Conservation (phyloP, 2,888 invertebrate species). For the Synanthedon tipuliformis region DNA sequence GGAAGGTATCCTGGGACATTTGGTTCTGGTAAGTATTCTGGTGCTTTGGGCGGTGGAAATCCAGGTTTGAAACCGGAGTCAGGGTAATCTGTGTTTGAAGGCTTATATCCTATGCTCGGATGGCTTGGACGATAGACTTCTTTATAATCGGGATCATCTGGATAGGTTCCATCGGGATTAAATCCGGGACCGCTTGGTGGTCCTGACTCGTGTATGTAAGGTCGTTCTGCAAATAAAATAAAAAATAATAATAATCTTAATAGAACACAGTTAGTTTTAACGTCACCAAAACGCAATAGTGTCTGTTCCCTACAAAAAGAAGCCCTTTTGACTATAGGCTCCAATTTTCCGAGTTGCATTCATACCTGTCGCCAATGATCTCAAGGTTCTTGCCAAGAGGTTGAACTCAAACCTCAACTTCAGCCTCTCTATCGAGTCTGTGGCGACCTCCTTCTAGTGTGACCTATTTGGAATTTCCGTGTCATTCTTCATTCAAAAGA, state of each 20-base stretch:
- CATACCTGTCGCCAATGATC: too few species aligned
- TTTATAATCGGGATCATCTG: background rate
- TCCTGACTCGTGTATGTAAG: constrained; percentile 27
- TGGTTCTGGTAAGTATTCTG: constrained; percentile 14
- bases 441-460: too few species aligned
- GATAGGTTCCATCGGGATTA: constrained; percentile 3
- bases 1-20: constrained; percentile 6
- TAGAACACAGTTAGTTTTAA: too few species aligned
- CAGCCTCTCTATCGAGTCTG: too few species aligned
- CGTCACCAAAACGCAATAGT: too few species aligned
- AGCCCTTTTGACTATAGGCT: too few species aligned
- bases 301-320: too few species aligned
- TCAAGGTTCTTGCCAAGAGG: too few species aligned
- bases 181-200: constrained; percentile 23
- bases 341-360: too few species aligned
- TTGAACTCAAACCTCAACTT: too few species aligned
- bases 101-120: constrained; percentile 6
- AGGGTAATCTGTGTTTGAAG: constrained; percentile 9
- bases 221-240: constrained; percentile 19
- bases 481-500: too few species aligned
- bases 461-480: too few species aligned
- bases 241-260: background rate
- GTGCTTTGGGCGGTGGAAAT: constrained; percentile 13
- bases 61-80: constrained; percentile 14
- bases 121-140: background rate